Conservation (phyloP, 2,888 invertebrate genomes). For the Junonia oenone region DNA sequence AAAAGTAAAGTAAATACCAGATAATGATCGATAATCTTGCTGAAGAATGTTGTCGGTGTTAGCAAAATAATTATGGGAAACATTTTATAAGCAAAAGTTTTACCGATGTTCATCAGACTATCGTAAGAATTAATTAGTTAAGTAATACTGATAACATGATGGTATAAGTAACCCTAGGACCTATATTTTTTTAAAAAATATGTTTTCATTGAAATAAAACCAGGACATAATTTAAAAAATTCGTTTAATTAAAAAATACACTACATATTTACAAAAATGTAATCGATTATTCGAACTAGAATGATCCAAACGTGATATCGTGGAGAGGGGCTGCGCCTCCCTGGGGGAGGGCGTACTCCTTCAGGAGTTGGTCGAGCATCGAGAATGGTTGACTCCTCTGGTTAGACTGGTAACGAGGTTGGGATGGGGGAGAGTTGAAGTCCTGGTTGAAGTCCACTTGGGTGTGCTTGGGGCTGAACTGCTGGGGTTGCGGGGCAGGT, state of each 20-base stretch:
- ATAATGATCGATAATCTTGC: too few relatives aligned
- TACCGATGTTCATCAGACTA: too few relatives aligned
- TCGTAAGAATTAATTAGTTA: too few relatives aligned
- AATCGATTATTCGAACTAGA: slow-evolving; percentile 65
- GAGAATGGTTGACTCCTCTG: slow-evolving; percentile 53
- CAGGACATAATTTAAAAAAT: slow-evolving; percentile 31
- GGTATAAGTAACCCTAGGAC: too few relatives aligned
- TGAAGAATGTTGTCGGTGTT: too few relatives aligned
- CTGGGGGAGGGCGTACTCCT: slow-evolving; percentile 88
- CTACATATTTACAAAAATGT: slow-evolving; percentile 69
- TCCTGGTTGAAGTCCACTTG: slow-evolving; percentile 47
- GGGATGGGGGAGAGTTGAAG: slow-evolving; percentile 36
- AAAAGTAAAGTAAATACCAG: too few relatives aligned
- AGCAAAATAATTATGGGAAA: too few relatives aligned
- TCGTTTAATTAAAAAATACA: slow-evolving; percentile 46
- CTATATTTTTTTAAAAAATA: too few relatives aligned
- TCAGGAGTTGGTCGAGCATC: slow-evolving; percentile 88
- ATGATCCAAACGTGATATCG: slow-evolving; percentile 91
- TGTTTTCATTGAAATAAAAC: too few relatives aligned
- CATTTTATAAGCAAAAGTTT: too few relatives aligned
- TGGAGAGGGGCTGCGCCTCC: slow-evolving; percentile 85
- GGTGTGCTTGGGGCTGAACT: slow-evolving; percentile 41
- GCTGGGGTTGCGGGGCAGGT: slow-evolving; percentile 44
- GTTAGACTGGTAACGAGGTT: slow-evolving; percentile 11
- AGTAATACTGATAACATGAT: too few relatives aligned